Conservation (phyloP, 2,797 vertebrate species). For the Discoglossus pictus region DNA sequence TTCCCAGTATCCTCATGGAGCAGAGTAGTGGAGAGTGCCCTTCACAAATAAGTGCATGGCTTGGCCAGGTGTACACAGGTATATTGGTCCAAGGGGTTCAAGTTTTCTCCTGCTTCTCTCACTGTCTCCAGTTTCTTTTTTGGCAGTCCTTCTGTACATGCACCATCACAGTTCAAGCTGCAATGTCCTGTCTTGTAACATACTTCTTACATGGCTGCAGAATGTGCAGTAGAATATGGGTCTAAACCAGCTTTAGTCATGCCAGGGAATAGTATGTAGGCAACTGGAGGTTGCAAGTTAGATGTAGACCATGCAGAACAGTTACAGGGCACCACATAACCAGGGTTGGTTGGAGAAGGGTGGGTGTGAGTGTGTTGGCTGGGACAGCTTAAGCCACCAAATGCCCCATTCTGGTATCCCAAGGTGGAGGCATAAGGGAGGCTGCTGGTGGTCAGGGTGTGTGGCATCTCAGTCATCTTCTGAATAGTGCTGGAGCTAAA, state of each 20-base stretch:
- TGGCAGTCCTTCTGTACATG: conserved; percentile 79
- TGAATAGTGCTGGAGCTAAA: conserved; percentile 95
- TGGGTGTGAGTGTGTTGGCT: conserved; percentile 98
- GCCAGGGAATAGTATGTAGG: conserved; percentile 98
- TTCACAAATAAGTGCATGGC: conserved; percentile 24
- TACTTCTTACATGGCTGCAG: conserved; percentile 89
- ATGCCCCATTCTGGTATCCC: conserved; percentile 98
- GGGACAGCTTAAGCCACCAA: conserved; percentile 91
- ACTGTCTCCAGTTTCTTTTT: conserved; percentile 49
- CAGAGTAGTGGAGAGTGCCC: conserved; percentile 6
- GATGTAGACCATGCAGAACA: conserved; percentile 96
- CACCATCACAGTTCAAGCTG: conserved; percentile 80
- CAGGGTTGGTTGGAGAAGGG: conserved; percentile 97
- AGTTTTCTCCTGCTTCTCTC: conserved; percentile 54
- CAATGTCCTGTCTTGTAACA: conserved; percentile 41
- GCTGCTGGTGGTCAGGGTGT: conserved; percentile 88
- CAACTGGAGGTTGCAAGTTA: conserved; percentile 97
- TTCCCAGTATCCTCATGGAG: conserved; percentile 56
- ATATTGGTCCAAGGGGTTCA: conserved; percentile 52
- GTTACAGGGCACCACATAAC: conserved; percentile 98
- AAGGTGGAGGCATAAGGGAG: conserved; percentile 95
- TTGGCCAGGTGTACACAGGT: conserved; percentile 33
- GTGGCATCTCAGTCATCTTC: conserved; percentile 98
- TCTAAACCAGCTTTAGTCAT: conserved; percentile 99
- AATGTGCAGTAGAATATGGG: conserved; percentile 95